Base-by-base conservation (phyloP, 2,113 vertebrate species). In the Myotis lucifugus region DNA sequence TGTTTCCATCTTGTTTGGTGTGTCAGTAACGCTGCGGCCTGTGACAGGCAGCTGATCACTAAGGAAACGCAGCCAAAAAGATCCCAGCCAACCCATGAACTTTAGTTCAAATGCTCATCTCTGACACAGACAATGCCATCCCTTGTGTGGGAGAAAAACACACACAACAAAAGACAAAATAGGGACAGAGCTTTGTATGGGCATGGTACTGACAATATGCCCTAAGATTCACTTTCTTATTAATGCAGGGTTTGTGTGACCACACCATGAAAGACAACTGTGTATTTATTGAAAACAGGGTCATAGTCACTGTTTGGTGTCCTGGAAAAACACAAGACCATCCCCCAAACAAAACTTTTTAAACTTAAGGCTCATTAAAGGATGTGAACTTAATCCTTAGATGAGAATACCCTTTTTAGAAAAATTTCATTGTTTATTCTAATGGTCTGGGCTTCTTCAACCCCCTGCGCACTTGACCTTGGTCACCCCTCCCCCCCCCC, bases 241-340 rank as follows among this genome's bases (percentile, higher is more conserved):
- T 96, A 96, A 97, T 67, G 95, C 90, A 2, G 92, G 92, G 93
- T 64, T 91, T 96, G 96, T 95, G 82, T 17, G 81, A 8, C 83
- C 8, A 70, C 32, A 27, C 70, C 84, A 34, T 89, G 78, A 96
- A 96, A 94, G 96, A 93, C 93, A 96, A 96, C 90, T 93, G 96
- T 97, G 95, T 95, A 37, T 85, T 93, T 86, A 83, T 73, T 59
- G 82, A 90, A 95, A 95, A 96, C 93, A 86, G 95, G 90, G 73
- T 72, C 79, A 83, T n/a, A 50, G 73, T 93, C 92, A 86, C 85
- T 92, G 93, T 91, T 74, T 27, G 13, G 42, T 89, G 69, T 86
- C 50, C 93, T 97, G 95, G 95, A 95, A 95, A 97, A 97, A 84
- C 40, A 96, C 97, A 89, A 79, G 89, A 78, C 69, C 90, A 40